Base-by-base conservation (phyloP, 2,113 vertebrate species). In the Cebidichthys violaceus region DNA sequence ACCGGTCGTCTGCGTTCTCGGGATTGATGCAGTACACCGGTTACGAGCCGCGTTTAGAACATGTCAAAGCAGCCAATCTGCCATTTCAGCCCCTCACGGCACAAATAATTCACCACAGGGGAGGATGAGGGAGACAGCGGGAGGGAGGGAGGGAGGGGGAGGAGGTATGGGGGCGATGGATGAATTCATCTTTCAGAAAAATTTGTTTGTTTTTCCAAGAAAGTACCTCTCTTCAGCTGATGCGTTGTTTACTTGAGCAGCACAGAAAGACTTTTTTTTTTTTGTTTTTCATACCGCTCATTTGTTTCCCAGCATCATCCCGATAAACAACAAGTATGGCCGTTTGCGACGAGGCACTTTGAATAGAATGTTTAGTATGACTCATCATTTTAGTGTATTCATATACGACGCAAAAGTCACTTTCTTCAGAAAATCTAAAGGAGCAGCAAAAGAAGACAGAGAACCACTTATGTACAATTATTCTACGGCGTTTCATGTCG, bases 11-110 rank as follows among this genome's bases (percentile, higher is more conserved):
- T 2, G 69, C 52, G 54, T 43, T 33, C 37, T 59, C 27, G 22
- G 74, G 64, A 81, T 57, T 60, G 76, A 62, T 82, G 71, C 64
- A 54, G 60, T 59, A 37, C 69, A 67, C 79, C 0, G 72, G 62
- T 70, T 84, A 78, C 29, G 62, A 79, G 78, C 70, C 37, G 39
- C 70, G 83, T 79, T 87, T 55, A 84, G 69, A 75, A 64, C 41
- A 62, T 86, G 88, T 89, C 74, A 84, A 65, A 85, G 79, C 72
- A 86, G 71, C 68, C 83, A 55, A 79, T 83, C 83, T 83, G 77
- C 84, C 69, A 29, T 68, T 84, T 52, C 17, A 79, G 55, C 70
- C 66, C 77, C 75, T 64, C 54, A 14, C 64, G 33, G 65, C 68
- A 82, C 87, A 85, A 82, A 89, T 82, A 81, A 88, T 75, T 86